These are phyloP conservation scores for Axinella damicornis DNA, from an alignment of 37 sponge, comb jelly and placozoan species.

Conservation along the genomic window DNA sequence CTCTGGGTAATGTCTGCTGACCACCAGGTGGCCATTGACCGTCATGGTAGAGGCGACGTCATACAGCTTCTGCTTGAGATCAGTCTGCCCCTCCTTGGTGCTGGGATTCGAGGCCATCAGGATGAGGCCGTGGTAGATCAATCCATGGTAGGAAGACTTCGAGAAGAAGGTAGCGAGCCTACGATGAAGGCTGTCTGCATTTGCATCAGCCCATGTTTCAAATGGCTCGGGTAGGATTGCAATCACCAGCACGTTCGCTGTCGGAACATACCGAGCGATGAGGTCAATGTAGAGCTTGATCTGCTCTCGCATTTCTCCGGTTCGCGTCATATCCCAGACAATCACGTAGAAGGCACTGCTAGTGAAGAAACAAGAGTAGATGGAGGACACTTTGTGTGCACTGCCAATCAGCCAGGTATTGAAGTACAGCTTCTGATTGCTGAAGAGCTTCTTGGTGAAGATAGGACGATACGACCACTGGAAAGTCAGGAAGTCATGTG, in stretches of 20 bases:
- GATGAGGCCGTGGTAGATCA: slow-evolving; percentile 57
- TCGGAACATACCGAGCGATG: slow-evolving; percentile 58
- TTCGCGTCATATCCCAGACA: slow-evolving; percentile 61
- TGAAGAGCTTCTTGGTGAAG: slow-evolving; percentile 38
- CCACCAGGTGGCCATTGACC: slow-evolving; percentile 34
- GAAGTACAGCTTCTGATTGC: slow-evolving; percentile 58
- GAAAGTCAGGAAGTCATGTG: slow-evolving; percentile 40
- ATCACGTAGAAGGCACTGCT: slow-evolving; percentile 72
- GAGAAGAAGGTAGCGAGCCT: slow-evolving; percentile 29
- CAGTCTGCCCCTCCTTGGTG: slow-evolving; percentile 32
- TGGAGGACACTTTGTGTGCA: slow-evolving; percentile 15
- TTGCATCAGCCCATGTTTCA: slow-evolving; percentile 39
- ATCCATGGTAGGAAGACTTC: slow-evolving; percentile 29
- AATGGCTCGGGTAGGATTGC: slow-evolving; percentile 44
- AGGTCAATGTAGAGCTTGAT: slow-evolving; percentile 51
- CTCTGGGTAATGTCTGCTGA: slow-evolving; percentile 60
- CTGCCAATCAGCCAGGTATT: slow-evolving; percentile 77
- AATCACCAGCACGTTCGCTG: slow-evolving; percentile 71
- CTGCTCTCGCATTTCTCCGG: slow-evolving; percentile 62
- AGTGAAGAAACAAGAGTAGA: slow-evolving; percentile 81
- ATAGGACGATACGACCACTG: slow-evolving; percentile 61
- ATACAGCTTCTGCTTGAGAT: slow-evolving; percentile 68
- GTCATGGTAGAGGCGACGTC: slow-evolving; percentile 65
- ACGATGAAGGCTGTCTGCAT: slow-evolving; percentile 22
- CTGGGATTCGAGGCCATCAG: slow-evolving; percentile 32